phyloP scores from a whole-genome alignment of 2,888 invertebrate genomes.

The Rhagophthalmus giganteus region DNA sequence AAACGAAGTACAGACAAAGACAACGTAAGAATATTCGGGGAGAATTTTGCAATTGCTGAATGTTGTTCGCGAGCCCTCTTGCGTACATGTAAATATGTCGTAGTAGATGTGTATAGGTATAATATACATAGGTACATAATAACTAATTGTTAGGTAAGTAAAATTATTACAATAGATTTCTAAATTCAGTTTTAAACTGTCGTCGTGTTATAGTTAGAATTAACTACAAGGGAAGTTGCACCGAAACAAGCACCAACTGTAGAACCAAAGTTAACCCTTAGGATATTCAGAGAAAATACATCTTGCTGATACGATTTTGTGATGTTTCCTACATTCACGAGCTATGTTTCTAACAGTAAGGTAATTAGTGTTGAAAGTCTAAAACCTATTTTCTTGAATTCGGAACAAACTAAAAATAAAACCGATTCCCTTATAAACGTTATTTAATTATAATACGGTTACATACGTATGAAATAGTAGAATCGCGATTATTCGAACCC shows the following conservation, averaged over 20 bases:
- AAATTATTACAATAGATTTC: background rate
- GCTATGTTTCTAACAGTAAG: too few relatives aligned
- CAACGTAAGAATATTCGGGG: constrained; percentile 6
- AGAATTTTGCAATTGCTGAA: constrained; percentile 6
- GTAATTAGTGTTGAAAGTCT: too few relatives aligned
- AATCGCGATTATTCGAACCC: too few relatives aligned
- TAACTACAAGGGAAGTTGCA: background rate
- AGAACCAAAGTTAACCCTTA: background rate
- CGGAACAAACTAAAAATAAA: too few relatives aligned
- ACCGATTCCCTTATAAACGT: too few relatives aligned
- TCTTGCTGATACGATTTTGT: too few relatives aligned
- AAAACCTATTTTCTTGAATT: too few relatives aligned
- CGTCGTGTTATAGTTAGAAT: background rate
- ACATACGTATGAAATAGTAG: too few relatives aligned
- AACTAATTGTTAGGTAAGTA: background rate
- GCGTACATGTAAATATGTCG: background rate
- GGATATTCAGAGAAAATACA: too few relatives aligned
- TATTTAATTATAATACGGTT: too few relatives aligned
- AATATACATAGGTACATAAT: background rate
- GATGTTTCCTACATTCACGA: too few relatives aligned
- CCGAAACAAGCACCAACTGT: background rate
- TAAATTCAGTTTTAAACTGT: background rate
- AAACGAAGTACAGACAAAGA: constrained; percentile 10
- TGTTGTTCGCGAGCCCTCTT: background rate
- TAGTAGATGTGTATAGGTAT: too few relatives aligned